phyloP scores from a whole-genome alignment of 2,797 vertebrate genomes.

The Sandelia bainsii region DNA sequence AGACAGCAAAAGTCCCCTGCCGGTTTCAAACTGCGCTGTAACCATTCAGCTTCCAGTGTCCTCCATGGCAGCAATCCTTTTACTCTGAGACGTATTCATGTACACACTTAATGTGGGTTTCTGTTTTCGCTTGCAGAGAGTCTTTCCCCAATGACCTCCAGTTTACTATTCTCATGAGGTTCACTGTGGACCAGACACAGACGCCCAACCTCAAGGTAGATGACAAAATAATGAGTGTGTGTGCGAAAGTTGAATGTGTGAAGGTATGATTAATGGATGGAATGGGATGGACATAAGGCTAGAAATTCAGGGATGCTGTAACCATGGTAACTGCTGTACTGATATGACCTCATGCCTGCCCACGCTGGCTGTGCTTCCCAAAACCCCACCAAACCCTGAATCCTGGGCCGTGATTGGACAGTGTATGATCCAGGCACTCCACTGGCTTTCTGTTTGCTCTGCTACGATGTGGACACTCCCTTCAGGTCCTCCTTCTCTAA shows the following conservation, averaged over 20 bases:
- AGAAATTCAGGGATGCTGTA: conserved; percentile 29
- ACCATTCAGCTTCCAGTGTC: too few species aligned
- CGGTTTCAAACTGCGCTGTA: too few species aligned
- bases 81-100: background rate
- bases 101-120: background rate
- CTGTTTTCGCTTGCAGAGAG: conserved; percentile 84
- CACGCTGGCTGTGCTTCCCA: conserved; percentile 47
- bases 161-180: conserved; percentile 98
- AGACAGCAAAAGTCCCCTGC: too few species aligned
- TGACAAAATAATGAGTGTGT: background rate
- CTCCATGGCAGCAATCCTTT: background rate
- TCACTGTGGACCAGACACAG: conserved; percentile 98
- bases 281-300: conserved; percentile 19
- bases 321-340: conserved; percentile 59
- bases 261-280: background rate
- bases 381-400: conserved; percentile 50
- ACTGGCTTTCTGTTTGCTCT: conserved; percentile 44
- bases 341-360: conserved; percentile 52
- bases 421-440: conserved; percentile 22
- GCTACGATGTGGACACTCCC: conserved; percentile 36
- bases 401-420: conserved; percentile 69
- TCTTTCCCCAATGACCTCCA: conserved; percentile 97
- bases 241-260: background rate
- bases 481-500: conserved; percentile 33
- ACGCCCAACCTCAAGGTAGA: conserved; percentile 97